Base-by-base conservation (phyloP, 2,113 vertebrate species). In the Gymnorhina tibicen region DNA sequence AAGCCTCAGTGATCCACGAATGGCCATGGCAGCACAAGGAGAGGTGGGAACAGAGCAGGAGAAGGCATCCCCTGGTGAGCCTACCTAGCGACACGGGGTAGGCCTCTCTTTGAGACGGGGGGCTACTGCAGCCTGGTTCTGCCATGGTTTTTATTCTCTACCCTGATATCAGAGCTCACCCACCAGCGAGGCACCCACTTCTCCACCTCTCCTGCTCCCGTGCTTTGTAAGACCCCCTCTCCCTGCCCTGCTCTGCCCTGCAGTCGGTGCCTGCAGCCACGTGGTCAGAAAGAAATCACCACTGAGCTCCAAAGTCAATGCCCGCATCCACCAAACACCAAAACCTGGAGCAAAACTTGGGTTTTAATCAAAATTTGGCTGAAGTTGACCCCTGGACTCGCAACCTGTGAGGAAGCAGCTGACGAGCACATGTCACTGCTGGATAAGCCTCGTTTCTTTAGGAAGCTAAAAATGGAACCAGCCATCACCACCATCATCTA, bases 381-480 rank as follows among this genome's bases (percentile, higher is more conserved):
- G 32, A 32, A 62, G 46, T 6, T 41, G 80, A 60, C 32, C 89
- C 39, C 2, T 3, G 58, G 11, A 7, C 46, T 37, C 72, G 7
- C 64, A 80, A 68, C 19, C 63, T 6, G 35, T 0, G 13, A 56
- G 60, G 62, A 82, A 76, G 49, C n/a, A 1, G 66, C 62, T 7
- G 10, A 23, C 1, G 10, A 68, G 47, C 60, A 89, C 85, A 78
- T 66, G 69, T 49, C 69, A 39, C 67, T 24, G 15, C 93, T 42
- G 56, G 30, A 19, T 18, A 52, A 88, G 33, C 67, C 72, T 87
- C 4, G 1, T 47, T 55, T 42, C 72, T 86, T 59, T 33, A 59
- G 84, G 66, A 39, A 50, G 59, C 64, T 87, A 89, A 89, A 95
- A 84, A 89, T 18, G 41, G 93, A 82, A 68, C 77, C 70, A 84